Conservation (phyloP, 2,888 invertebrate genomes). For the Ischnus inquisitorius region DNA sequence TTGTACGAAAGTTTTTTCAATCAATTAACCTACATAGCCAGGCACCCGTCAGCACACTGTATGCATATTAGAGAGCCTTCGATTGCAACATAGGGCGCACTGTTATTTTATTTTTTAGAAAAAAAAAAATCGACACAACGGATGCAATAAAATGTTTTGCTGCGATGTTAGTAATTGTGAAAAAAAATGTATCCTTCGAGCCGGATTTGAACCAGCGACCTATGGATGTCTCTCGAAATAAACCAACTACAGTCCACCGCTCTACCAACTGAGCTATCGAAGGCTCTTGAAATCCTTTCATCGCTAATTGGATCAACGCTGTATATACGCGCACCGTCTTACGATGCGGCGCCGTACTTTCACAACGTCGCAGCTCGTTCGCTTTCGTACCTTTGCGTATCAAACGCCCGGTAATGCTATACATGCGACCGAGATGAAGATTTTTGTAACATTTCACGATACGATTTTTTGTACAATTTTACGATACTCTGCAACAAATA, state of each 20-base stretch:
- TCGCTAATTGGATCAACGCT: constrained; percentile 39
- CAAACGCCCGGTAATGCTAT: not conserved
- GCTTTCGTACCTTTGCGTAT: too few relatives aligned
- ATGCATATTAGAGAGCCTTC: not conserved
- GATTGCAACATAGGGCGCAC: not conserved
- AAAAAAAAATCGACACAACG: not conserved
- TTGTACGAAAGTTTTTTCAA: not conserved
- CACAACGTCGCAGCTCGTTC: not conserved
- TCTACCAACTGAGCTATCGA: constrained; percentile 86
- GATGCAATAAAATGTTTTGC: not conserved
- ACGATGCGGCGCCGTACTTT: constrained; percentile 22
- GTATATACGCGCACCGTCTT: not conserved
- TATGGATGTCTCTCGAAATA: constrained; percentile 80
- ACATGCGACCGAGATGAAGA: not conserved
- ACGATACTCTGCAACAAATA: too few relatives aligned
- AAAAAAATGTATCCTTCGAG: constrained; percentile 79
- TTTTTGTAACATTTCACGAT: too few relatives aligned
- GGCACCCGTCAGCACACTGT: not conserved
- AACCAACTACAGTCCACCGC: constrained; percentile 78
- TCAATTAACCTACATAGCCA: not conserved
- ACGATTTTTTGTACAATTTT: too few relatives aligned
- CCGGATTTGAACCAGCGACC: constrained; percentile 85
- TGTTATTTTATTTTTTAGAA: not conserved
- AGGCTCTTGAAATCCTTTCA: constrained; percentile 72
- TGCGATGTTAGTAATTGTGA: not conserved